Evolutionary conservation across 2,797 vertebrate genomes (phyloP), one percentile per base, ranked within the genome.

Genomic region (Tragelaphus oryx): DNA sequence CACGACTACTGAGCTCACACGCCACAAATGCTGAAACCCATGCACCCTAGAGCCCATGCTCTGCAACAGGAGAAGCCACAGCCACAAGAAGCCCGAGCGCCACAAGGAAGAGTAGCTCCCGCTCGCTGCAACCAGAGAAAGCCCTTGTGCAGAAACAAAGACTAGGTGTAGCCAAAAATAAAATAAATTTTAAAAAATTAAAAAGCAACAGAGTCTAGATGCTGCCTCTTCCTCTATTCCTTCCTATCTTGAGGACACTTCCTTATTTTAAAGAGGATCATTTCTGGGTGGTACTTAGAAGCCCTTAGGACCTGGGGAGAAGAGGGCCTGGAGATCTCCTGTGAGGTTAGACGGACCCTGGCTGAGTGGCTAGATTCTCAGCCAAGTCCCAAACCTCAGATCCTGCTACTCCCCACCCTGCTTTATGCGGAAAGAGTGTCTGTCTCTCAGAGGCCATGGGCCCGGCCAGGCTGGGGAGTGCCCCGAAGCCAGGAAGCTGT

Each of bases 391-490:
- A 14, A 22, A 75, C 33, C 6, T 28, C 46, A 50, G 55, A 26
- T 10, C 11, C 33, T 48, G 4, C 28, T 26, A n/a, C 37, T 41
- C 14, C n/a, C n/a, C 20, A 44, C 13, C 41, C 52, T 37, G 59
- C 24, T 75, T 85, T 78, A 90, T n/a, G 83, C 12, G 50, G 71
- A 50, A 59, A 59, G 89, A 74, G 62, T 28, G 1, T 76, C 52
- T 3, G 5, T 26, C 14, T n/a, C 33, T 59, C 54, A 2, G 1
- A 24, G 76, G 80, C 24, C 55, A 0, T 6, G 44, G 41, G 48
- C 33, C 33, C 33, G 4, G 37, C 22, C 30, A 81, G 52, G 30
- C 78, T n/a, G 52, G 18, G 18, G 44, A 89, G 52, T 26, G 11
- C 37, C 46, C 17, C 7, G 13, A 14, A 30, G 68, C 55, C n/a